These are phyloP conservation scores for Melanchra persicariae DNA, from an alignment of 2,888 invertebrate species.

Conservation along the genomic window DNA sequence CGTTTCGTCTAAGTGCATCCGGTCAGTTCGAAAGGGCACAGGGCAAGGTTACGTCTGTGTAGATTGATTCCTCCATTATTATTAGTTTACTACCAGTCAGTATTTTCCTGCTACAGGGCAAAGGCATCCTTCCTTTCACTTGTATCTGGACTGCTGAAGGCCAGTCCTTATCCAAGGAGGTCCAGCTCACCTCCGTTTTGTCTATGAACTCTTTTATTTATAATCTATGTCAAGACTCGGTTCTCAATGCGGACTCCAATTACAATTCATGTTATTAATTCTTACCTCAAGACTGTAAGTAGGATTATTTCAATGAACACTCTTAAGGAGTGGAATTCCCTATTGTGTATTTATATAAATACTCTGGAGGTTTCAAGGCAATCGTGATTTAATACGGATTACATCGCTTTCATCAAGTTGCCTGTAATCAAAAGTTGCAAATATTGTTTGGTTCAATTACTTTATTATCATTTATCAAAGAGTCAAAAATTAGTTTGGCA, in stretches of 20 bases:
- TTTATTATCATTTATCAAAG: background rate
- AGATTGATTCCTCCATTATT: constrained; percentile 6
- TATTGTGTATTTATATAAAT: constrained; percentile 33
- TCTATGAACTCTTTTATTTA: background rate
- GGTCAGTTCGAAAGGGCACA: background rate
- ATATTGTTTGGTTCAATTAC: background rate
- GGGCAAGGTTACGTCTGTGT: background rate
- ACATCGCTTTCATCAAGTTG: background rate
- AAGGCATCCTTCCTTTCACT: background rate
- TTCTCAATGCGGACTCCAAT: constrained; percentile 3
- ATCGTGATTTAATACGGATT: background rate
- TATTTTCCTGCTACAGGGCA: background rate
- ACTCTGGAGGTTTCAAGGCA: background rate
- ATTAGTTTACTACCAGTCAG: background rate
- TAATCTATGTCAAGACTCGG: background rate
- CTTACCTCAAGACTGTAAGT: background rate
- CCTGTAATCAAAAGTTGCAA: constrained; percentile 9
- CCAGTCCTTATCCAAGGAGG: background rate
- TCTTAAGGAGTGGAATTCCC: constrained; percentile 3
- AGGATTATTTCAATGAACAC: constrained; percentile 17
- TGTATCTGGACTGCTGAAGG: background rate
- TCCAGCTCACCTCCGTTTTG: background rate
- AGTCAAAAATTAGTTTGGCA: background rate
- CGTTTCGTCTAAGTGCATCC: constrained; percentile 1
- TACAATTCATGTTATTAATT: constrained; percentile 14